Base-by-base conservation (phyloP, 2,888 invertebrate genomes). In the Enoplolaimus lenunculus region DNA sequence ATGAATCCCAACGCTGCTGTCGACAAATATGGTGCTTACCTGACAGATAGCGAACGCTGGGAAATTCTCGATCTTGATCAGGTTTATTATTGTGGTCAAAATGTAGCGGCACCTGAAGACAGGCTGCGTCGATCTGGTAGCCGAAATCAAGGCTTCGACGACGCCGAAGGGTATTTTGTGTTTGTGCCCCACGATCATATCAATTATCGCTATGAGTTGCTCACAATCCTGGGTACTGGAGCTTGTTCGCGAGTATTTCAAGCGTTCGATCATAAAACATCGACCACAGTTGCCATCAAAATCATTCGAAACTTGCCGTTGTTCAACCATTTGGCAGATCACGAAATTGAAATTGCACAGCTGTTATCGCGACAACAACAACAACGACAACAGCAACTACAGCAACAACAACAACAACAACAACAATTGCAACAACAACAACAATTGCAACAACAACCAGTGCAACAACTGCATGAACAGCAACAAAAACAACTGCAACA, bases 161-260 rank as follows among this genome's bases (percentile, higher is more conserved):
- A 97, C 84, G 94, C 95, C 81, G 92, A 95, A 83, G 97, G 97
- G 77, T 93, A 93, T 64, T 98, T 98, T 82, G 89, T 94, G 76
- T 93, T 95, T 83, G 90, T 95, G 81, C 90, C 91, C 71, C 95
- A 97, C 83, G 97, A 98, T 83, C 98, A 98, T 84, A 90, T 98
- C 76, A 92, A 91, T 68, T 95, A 94, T 82, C 85, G 89, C 74
- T 89, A 89, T 82, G 97, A 97, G 85, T 45, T 45, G 21, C 45
- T 45, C 21, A 45, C 7, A 21, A 45, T 45, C 21, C 45, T 45
- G 7, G 45, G 45, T 13, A 45, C 45, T 13, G 45, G 45, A 13
- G 45, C 45, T 7, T 45, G 45, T 45, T 45, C 45, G 45, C 45
- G 21, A 13, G 45, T 45, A 45, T 7, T 45, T 21, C 7, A 45